Percentiles rank a stretch among this genome's conserved stretches.
Evolutionary conservation across 2,113 vertebrate genomes (phyloP).

Genomic region (Chunga burmeisteri): DNA sequence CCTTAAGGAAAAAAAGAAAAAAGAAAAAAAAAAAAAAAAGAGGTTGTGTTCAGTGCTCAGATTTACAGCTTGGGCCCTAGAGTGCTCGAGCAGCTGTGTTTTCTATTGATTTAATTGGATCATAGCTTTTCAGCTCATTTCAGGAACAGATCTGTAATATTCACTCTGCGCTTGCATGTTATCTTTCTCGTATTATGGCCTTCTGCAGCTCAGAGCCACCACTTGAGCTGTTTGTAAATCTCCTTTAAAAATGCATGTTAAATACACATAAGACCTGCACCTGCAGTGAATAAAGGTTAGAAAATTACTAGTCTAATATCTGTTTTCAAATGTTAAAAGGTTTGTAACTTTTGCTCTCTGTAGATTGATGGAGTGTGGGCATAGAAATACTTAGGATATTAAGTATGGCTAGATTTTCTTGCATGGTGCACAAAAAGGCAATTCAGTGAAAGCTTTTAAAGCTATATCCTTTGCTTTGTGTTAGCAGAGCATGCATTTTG

Average conservation of each 20-base stretch:
- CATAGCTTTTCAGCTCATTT: not conserved
- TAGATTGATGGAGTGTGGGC: not conserved
- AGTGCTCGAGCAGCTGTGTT: not conserved
- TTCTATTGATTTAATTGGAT: constrained; percentile 12
- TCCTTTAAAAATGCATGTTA: not conserved
- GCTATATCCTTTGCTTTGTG: not conserved
- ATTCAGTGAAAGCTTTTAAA: not conserved
- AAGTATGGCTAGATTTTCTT: not conserved
- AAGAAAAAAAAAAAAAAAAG: fast-evolving
- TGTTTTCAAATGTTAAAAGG: not conserved
- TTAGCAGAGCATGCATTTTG: not conserved
- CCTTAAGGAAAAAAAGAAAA: fast-evolving
- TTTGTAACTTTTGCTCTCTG: not conserved
- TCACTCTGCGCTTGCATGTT: not conserved
- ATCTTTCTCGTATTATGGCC: not conserved
- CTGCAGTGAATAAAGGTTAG: not conserved
- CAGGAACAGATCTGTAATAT: not conserved
- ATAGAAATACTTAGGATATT: not conserved
- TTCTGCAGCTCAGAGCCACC: not conserved
- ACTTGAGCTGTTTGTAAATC: not conserved
- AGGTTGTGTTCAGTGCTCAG: not conserved
- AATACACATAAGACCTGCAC: not conserved
- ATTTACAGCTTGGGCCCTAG: not conserved
- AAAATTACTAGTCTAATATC: not conserved
- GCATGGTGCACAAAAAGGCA: not conserved